Base-by-base conservation (phyloP, 1,140 invertebrate species). In the Hyphantria cunea region DNA sequence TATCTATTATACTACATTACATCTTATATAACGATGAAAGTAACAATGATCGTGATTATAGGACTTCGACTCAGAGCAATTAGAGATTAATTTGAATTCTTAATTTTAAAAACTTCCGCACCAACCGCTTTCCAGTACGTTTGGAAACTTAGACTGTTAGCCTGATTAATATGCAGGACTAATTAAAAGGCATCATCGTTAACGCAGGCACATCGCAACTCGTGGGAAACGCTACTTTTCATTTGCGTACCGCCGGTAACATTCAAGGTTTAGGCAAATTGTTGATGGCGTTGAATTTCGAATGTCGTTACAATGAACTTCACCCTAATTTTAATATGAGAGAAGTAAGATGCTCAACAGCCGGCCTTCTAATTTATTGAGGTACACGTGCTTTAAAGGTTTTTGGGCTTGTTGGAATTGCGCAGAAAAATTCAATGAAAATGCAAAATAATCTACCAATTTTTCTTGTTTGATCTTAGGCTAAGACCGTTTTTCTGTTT, bases 101-200 rank as follows among this genome's bases (percentile, higher is more conserved):
- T 2, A 49, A n/a, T 9, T 37, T 15, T 8, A n/a, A 47, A 47
- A 47, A 4, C 17, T 12, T 37, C 44, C 42, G 44, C 37, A 31
- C 6, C 47, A 59, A 59, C 48, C 34, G 37, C 48, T 42, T 7
- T 0, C n/a, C 56, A 49, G 47, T 50, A 50, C 48, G 34, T 50
- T 59, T 50, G n/a, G 34, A 50, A 59, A 49, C 55, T 48, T 58
- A 58, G 56, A 50, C 56, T 17, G 47, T 59, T 33, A 59, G 37
- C 41, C 56, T 60, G 59, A 66, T 70, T 70, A 70, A 66, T 64
- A 70, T 70, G 68, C 64, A 63, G 45, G 68, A 48, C 68, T 70
- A 70, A 70, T 66, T 70, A 66, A 66, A 66, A 64, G 61, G 66
- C 45, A 68, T 64, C 50, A 54, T 39, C 25, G 55, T 52, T 45